These are phyloP conservation scores for Sebastes hubbsi DNA, from an alignment of 2,797 vertebrate genomes.

Conservation along the genomic window DNA sequence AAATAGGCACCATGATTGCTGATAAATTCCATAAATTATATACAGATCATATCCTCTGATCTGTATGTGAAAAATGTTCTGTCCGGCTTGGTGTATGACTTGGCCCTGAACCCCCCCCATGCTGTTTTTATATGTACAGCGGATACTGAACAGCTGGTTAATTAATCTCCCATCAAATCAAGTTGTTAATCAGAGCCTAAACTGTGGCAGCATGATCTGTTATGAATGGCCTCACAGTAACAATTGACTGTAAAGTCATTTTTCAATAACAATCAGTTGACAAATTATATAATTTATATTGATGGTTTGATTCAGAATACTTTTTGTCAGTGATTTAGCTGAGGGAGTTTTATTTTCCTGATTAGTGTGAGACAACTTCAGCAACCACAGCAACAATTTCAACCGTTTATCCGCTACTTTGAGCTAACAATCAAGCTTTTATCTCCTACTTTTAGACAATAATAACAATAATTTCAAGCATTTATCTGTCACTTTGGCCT, in stretches of 20 bases:
- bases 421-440: too few species aligned
- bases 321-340: neutral
- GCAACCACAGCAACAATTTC: neutral
- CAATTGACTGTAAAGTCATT: neutral
- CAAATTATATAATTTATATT: neutral
- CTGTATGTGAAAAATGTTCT: neutral
- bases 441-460: too few species aligned
- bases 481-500: too few species aligned
- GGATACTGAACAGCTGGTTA: slow-evolving; percentile 3
- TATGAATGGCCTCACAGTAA: neutral
- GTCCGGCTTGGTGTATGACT: neutral
- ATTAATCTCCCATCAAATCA: slow-evolving; percentile 1
- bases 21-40: neutral
- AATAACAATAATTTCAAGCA: too few species aligned
- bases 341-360: neutral
- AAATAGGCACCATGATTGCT: neutral
- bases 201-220: neutral
- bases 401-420: too few species aligned
- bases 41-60: neutral
- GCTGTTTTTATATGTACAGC: neutral
- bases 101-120: neutral
- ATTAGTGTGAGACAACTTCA: neutral
- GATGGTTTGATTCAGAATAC: neutral
- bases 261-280: neutral
- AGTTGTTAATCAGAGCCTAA: neutral